These are phyloP conservation scores for Lepisosteus osseus DNA, from an alignment of 2,113 vertebrate species.

Conservation along the genomic window DNA sequence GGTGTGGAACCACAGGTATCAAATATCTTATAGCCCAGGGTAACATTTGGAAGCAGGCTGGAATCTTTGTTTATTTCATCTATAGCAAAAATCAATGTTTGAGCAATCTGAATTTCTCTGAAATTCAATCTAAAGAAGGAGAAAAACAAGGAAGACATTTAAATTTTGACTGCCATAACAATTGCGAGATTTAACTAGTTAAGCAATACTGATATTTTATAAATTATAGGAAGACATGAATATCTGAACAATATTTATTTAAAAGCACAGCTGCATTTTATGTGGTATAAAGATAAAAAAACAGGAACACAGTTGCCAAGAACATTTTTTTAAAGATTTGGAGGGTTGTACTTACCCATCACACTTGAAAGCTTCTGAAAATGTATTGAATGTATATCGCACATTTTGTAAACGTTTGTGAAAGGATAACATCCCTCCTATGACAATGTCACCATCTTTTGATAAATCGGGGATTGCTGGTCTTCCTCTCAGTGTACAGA, in stretches of 20 bases:
- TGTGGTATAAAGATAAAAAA: no score
- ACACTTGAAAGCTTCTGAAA: not conserved
- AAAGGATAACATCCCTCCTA: constrained; percentile 8
- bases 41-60: not conserved
- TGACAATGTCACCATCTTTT: not conserved
- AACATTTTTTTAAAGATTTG: no score
- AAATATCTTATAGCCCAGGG: constrained; percentile 3
- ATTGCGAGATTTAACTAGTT: not conserved
- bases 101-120: not conserved
- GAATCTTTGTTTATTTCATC: constrained; percentile 3
- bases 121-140: not conserved
- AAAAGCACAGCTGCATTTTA: no score
- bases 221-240: not conserved
- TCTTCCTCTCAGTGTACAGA: not conserved
- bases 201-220: not conserved
- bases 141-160: not conserved
- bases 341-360: not conserved
- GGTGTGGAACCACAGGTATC: constrained; percentile 2
- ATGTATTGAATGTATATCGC: not conserved
- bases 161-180: not conserved
- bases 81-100: not conserved
- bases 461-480: not conserved
- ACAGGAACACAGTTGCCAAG: no score
- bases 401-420: not conserved
- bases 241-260: no score